phyloP scores from a whole-genome alignment of 2,888 invertebrate species.

The Conomelus anceps region DNA sequence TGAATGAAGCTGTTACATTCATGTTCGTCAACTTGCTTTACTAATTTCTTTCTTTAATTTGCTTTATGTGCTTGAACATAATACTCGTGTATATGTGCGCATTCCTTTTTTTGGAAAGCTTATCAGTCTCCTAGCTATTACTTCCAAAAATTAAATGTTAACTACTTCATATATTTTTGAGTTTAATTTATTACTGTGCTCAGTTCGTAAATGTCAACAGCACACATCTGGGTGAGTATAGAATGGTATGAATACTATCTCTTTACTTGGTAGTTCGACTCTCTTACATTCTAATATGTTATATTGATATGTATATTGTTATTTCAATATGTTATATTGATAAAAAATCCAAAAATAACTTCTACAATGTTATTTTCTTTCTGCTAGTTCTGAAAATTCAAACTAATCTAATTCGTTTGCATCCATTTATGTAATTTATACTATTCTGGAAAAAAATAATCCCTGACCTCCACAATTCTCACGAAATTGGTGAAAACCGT shows the following conservation, averaged over 20 bases:
- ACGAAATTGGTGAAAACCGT: no score
- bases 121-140: background rate
- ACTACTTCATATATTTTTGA: background rate
- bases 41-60: background rate
- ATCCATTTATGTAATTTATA: no score
- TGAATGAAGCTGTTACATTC: background rate
- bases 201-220: background rate
- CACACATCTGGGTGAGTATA: background rate
- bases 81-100: background rate
- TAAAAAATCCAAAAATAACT: background rate
- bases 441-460: no score
- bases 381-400: background rate
- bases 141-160: background rate
- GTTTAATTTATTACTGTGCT: background rate
- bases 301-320: no score
- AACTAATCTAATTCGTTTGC: no score
- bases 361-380: background rate
- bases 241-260: no score
- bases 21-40: background rate
- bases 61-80: background rate
- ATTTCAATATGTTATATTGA: no score
- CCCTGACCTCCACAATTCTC: no score
- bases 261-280: no score
- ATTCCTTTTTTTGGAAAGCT: background rate
- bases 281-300: no score